Conservation (phyloP, 2,888 invertebrate species). For the Phragmatobia fuliginosa region DNA sequence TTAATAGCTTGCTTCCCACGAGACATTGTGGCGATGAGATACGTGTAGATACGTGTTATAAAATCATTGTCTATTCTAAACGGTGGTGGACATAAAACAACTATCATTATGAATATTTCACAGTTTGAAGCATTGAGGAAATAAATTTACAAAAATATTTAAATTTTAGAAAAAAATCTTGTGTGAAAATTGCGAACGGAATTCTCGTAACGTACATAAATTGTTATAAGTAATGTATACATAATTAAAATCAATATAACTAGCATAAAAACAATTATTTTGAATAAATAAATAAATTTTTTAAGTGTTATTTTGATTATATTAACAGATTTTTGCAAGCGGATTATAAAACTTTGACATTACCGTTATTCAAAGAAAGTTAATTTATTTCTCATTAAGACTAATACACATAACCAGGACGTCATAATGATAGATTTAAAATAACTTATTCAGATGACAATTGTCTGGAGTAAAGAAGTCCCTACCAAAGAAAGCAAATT, state of each 20-base stretch:
- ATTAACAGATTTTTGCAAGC: background rate
- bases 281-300: no score
- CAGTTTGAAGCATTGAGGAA: background rate
- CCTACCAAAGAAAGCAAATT: no score
- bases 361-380: background rate
- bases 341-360: background rate
- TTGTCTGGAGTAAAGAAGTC: no score
- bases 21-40: slow-evolving; percentile 16
- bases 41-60: background rate
- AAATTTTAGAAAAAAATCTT: background rate
- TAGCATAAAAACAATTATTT: no score
- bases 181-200: background rate
- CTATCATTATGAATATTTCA: background rate
- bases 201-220: no score
- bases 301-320: background rate
- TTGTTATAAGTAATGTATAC: background rate
- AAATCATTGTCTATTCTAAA: background rate
- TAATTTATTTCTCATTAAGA: background rate
- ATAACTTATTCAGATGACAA: background rate
- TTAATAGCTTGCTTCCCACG: slow-evolving; percentile 38
- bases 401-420: background rate
- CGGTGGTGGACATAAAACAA: background rate
- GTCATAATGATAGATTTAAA: background rate
- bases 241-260: no score
- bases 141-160: background rate